phyloP scores from a whole-genome alignment of 2,113 vertebrate genomes.

The Paracanthobrama guichenoti region DNA sequence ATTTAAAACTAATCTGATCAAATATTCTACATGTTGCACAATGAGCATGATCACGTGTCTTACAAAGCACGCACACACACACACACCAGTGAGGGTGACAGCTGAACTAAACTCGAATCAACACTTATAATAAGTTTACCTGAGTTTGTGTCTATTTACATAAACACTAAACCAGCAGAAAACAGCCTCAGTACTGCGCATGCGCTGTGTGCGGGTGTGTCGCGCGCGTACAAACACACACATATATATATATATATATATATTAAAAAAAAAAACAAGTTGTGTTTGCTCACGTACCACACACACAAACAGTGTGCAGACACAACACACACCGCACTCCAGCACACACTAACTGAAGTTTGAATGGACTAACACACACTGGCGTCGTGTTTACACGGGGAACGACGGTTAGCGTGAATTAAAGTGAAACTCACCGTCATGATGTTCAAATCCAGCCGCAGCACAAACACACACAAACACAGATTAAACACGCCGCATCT shows the following conservation, averaged over 20 bases:
- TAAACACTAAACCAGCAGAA: background rate
- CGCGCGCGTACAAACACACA: conserved; percentile 22
- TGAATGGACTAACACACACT: background rate
- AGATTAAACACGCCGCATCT: background rate
- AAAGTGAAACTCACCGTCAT: conserved; percentile 38
- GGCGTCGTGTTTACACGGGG: background rate
- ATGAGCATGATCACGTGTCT: too few relatives aligned
- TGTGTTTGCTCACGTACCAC: background rate
- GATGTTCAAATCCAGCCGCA: conserved; percentile 17
- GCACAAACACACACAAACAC: conserved; percentile 4
- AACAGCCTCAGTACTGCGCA: background rate
- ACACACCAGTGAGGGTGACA: background rate
- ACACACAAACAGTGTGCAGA: background rate
- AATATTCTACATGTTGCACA: too few relatives aligned
- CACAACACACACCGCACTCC: background rate
- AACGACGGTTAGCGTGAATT: background rate
- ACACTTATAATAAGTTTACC: background rate
- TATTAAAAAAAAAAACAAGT: conserved; percentile 10
- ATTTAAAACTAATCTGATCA: too few relatives aligned
- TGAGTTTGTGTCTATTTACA: background rate
- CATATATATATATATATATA: background rate
- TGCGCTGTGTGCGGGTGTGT: conserved; percentile 12
- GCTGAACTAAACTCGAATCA: background rate
- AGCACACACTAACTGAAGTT: background rate
- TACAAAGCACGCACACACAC: background rate